These are phyloP conservation scores for Clytia hemisphaerica DNA, from an alignment of 30 jellyfish, hydroid and myxozoan genomes.

Conservation along the genomic window DNA sequence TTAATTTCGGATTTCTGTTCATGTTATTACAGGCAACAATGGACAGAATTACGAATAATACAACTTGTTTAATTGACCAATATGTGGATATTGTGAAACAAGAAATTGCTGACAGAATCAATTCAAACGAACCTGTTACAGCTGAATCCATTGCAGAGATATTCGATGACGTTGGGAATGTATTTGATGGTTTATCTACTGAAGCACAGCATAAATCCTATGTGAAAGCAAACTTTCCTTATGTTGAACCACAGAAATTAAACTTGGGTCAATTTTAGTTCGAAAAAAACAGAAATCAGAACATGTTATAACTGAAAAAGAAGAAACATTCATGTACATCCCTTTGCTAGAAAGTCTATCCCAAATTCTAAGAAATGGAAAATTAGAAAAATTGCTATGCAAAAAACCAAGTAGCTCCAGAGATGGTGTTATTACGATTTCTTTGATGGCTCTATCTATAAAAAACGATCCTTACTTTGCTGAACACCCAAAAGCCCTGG, in stretches of 20 bases:
- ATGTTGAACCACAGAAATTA: background rate
- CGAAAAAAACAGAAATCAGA: background rate
- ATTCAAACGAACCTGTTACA: background rate
- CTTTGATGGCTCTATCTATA: background rate
- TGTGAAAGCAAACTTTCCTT: background rate
- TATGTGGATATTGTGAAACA: background rate
- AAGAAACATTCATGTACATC: background rate
- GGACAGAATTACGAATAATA: background rate
- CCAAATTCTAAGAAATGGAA: background rate
- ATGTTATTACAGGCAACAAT: background rate
- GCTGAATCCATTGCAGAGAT: no score
- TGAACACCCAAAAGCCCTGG: background rate
- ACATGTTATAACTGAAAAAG: background rate
- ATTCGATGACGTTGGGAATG: no score
- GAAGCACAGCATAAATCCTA: background rate
- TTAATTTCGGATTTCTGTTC: no score
- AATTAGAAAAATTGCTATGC: background rate
- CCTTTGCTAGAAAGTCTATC: background rate
- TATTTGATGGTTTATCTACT: background rate
- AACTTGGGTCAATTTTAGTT: background rate
- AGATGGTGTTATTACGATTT: background rate
- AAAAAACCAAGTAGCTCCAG: background rate
- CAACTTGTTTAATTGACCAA: constrained; percentile 3
- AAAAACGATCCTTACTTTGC: background rate
- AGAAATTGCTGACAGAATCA: background rate